phyloP scores from a whole-genome alignment of 1,140 invertebrate genomes.

The Thaumatotibia leucotreta region DNA sequence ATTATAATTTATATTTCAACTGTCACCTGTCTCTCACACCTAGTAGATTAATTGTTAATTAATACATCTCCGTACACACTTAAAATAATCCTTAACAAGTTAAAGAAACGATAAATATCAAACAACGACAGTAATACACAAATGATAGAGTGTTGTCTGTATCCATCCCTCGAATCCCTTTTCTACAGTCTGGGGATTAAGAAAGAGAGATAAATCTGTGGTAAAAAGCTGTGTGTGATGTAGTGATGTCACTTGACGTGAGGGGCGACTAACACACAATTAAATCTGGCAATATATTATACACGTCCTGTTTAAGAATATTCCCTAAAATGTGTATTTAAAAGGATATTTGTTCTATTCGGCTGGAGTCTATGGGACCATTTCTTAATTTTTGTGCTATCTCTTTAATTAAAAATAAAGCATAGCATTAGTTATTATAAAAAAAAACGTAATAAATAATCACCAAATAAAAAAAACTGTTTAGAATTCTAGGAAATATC shows the following conservation, averaged over 20 bases:
- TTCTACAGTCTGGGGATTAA: constrained; percentile 32
- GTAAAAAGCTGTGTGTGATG: constrained; percentile 55
- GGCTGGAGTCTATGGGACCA: not conserved
- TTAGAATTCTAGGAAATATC: too few relatives aligned
- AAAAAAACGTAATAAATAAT: too few relatives aligned
- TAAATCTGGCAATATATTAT: constrained; percentile 44
- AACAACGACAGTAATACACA: constrained; percentile 6
- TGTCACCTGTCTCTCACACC: not conserved
- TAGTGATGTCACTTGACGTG: constrained; percentile 44
- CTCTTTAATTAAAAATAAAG: too few relatives aligned
- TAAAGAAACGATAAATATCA: not conserved
- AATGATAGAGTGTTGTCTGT: not conserved
- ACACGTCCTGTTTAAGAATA: constrained; percentile 23
- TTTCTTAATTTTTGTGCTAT: too few relatives aligned
- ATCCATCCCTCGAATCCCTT: constrained; percentile 1
- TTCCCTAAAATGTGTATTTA: not conserved
- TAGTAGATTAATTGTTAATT: not conserved
- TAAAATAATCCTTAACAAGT: not conserved
- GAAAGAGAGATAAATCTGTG: constrained; percentile 37
- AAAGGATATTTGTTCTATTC: not conserved
- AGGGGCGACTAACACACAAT: constrained; percentile 53
- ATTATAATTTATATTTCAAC: not conserved
- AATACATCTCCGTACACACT: not conserved
- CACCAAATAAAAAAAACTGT: too few relatives aligned
- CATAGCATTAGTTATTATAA: too few relatives aligned